These are phyloP conservation scores for Seriola rivoliana DNA, from an alignment of 2,113 vertebrate species.

Conservation along the genomic window DNA sequence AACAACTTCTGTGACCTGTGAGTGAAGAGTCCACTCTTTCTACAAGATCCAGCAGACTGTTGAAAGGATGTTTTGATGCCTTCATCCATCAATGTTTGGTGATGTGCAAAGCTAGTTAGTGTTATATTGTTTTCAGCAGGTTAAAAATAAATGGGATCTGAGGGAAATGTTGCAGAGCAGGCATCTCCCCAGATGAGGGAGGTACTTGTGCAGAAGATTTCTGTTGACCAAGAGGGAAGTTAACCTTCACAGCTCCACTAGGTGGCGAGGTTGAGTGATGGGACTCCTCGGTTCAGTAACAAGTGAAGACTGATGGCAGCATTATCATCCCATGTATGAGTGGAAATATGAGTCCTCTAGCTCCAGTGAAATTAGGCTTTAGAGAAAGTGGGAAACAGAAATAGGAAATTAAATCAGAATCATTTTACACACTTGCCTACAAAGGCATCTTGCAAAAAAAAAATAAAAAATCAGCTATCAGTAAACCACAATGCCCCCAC, in stretches of 20 bases:
- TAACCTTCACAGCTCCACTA: slow-evolving; percentile 67
- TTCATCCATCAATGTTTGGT: neutral
- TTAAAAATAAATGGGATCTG: neutral
- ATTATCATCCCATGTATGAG: slow-evolving; percentile 38
- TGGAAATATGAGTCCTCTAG: slow-evolving; percentile 62
- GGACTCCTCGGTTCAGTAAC: slow-evolving; percentile 71
- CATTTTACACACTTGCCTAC: slow-evolving; percentile 4
- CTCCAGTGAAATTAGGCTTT: slow-evolving; percentile 70
- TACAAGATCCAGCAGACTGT: slow-evolving; percentile 48
- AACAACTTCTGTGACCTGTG: slow-evolving; percentile 65
- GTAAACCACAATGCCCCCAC: slow-evolving; percentile 13
- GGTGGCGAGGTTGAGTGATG: slow-evolving; percentile 75
- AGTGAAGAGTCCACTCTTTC: slow-evolving; percentile 59
- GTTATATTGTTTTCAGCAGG: slow-evolving; percentile 18
- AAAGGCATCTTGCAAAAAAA: slow-evolving; percentile 15
- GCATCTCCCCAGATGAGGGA: slow-evolving; percentile 79
- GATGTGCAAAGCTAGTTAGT: neutral
- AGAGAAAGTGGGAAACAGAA: slow-evolving; percentile 30
- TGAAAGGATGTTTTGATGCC: slow-evolving; percentile 52
- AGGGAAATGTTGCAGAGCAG: slow-evolving; percentile 72
- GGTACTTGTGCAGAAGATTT: slow-evolving; percentile 82
- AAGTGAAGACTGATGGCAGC: slow-evolving; percentile 73
- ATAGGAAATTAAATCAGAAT: slow-evolving; percentile 4
- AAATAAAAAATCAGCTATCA: neutral
- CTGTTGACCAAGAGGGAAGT: slow-evolving; percentile 63